These are phyloP conservation scores for Geotrupes spiniger DNA, from an alignment of 2,888 invertebrate species.

Conservation along the genomic window DNA sequence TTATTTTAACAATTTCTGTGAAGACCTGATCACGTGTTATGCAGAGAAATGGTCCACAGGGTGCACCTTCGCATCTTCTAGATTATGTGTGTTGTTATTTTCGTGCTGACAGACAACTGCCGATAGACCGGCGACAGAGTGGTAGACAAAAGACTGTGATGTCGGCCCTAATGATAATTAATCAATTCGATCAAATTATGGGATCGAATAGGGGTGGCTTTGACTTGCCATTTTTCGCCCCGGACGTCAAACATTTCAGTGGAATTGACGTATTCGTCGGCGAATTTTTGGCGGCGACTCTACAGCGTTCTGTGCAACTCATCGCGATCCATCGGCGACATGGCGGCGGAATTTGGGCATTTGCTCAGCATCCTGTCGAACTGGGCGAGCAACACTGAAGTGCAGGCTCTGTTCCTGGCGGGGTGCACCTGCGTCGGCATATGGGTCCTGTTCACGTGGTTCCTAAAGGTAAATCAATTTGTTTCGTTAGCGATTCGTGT, in stretches of 20 bases:
- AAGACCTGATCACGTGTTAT: too few species aligned
- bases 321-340: background rate
- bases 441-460: constrained; percentile 31
- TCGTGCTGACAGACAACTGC: too few species aligned
- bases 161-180: too few species aligned
- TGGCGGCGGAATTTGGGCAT: constrained; percentile 7
- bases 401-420: constrained; percentile 28
- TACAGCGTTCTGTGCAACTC: too few species aligned
- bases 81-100: too few species aligned
- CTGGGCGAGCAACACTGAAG: constrained; percentile 26
- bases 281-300: background rate
- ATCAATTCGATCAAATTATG: too few species aligned
- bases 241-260: background rate
- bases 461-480: constrained; percentile 27
- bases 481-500: background rate
- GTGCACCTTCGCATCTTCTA: too few species aligned
- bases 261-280: background rate
- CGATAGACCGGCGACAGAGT: too few species aligned
- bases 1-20: too few species aligned
- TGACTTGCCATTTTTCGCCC: background rate
- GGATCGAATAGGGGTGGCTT: too few species aligned
- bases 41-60: too few species aligned
- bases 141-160: too few species aligned
- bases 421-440: constrained; percentile 32
- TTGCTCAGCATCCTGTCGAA: constrained; percentile 14